These are phyloP conservation scores for Cryptotis parvus DNA, from an alignment of 2,113 vertebrate genomes.

Conservation along the genomic window DNA sequence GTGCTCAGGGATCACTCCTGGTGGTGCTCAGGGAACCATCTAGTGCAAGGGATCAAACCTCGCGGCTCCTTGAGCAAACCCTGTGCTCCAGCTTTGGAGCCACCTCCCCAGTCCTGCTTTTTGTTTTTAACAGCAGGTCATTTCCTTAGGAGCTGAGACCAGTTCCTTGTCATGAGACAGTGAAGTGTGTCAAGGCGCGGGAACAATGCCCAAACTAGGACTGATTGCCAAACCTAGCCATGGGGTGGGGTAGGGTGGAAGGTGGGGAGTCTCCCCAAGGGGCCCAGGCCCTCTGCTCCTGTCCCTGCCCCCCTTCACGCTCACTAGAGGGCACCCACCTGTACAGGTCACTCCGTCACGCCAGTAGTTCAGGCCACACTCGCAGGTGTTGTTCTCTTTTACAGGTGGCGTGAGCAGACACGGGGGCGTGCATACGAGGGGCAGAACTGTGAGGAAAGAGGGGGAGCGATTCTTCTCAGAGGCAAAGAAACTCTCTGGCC, in stretches of 20 bases:
- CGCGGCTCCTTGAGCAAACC: no score
- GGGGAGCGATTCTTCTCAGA: background rate
- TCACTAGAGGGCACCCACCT: conserved; percentile 83
- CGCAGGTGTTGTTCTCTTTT: conserved; percentile 92
- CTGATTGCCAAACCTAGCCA: background rate
- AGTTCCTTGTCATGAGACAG: background rate
- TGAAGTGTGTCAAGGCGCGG: background rate
- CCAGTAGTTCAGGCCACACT: conserved; percentile 91
- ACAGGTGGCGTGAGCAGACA: conserved; percentile 93
- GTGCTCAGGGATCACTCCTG: no score
- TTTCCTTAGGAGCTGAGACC: background rate
- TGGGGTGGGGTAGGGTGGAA: no score
- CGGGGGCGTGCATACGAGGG: conserved; percentile 87
- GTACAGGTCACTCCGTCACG: conserved; percentile 94
- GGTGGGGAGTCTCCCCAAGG: no score
- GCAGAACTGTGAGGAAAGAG: conserved; percentile 80
- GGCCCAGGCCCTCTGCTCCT: background rate
- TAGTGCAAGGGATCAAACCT: no score
- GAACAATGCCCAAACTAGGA: background rate
- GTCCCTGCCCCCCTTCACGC: background rate
- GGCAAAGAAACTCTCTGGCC: background rate
- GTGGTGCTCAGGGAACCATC: no score
- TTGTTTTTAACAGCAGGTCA: no score
- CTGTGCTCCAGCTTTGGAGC: no score
- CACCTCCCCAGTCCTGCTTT: no score